Evolutionary conservation across 2,888 invertebrate genomes (phyloP).

Genomic region (Kryphioiulus occultus): DNA sequence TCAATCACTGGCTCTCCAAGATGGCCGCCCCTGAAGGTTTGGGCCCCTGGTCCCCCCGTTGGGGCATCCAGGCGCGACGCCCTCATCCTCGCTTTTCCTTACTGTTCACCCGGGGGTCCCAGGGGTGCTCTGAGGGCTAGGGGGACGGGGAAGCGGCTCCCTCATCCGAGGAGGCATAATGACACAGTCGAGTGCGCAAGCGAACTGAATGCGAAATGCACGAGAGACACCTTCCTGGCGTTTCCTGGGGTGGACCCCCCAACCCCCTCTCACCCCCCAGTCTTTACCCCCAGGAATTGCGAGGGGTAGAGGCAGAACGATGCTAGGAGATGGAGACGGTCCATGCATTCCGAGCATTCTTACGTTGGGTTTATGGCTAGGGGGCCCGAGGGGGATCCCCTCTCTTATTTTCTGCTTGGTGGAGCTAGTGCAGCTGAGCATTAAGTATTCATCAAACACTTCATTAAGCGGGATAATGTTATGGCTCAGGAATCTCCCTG

Average conservation of each 20-base stretch:
- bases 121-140: neutral
- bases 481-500: conserved; percentile 42
- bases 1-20: neutral
- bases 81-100: conserved; percentile 3
- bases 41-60: neutral
- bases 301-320: conserved; percentile 27
- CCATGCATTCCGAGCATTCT: conserved; percentile 20
- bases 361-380: neutral
- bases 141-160: neutral
- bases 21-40: neutral
- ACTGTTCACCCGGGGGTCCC: conserved; percentile 4
- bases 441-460: conserved; percentile 52
- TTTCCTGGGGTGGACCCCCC: neutral
- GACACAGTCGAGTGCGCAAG: conserved; percentile 10
- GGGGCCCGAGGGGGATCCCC: neutral
- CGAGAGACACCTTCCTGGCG: conserved; percentile 18
- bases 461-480: conserved; percentile 52
- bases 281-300: neutral
- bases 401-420: conserved; percentile 50
- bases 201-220: neutral
- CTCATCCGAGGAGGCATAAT: conserved; percentile 33
- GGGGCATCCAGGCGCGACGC: neutral
- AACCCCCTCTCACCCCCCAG: neutral
- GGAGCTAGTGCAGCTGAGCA: conserved; percentile 48
- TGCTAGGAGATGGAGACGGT: neutral